Conservation (phyloP, 2,888 invertebrate genomes). For the Epistrophe grossulariae region DNA sequence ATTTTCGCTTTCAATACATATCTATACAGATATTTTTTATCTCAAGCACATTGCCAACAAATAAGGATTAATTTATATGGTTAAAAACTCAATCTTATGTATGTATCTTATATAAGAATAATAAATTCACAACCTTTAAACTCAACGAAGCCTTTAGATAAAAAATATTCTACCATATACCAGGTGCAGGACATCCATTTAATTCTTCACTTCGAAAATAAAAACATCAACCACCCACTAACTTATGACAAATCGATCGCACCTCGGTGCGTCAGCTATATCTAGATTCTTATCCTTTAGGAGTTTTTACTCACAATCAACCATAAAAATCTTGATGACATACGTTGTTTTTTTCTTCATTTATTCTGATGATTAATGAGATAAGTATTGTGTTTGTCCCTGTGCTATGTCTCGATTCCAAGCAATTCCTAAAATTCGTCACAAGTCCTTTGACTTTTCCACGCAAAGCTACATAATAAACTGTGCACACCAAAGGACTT, state of each 20-base stretch:
- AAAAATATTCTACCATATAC: not conserved
- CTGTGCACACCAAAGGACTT: slow-evolving; percentile 51
- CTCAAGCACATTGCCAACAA: too few species aligned
- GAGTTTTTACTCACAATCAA: slow-evolving; percentile 49
- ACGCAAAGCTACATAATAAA: slow-evolving; percentile 73
- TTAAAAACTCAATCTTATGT: too few species aligned
- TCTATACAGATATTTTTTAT: too few species aligned
- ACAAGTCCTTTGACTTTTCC: slow-evolving; percentile 73
- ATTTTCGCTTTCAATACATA: too few species aligned
- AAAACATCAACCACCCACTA: slow-evolving; percentile 65
- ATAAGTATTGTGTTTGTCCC: slow-evolving; percentile 52
- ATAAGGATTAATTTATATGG: too few species aligned
- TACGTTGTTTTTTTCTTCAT: slow-evolving; percentile 63
- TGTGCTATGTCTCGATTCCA: slow-evolving; percentile 33
- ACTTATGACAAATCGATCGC: slow-evolving; percentile 73
- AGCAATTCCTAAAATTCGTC: slow-evolving; percentile 66
- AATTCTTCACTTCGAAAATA: slow-evolving; percentile 44
- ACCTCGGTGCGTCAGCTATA: slow-evolving; percentile 54
- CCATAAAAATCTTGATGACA: slow-evolving; percentile 74
- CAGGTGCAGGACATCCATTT: slow-evolving; percentile 51
- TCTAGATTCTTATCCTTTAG: slow-evolving; percentile 45
- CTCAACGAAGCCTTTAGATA: not conserved
- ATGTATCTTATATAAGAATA: not conserved
- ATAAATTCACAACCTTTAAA: not conserved
- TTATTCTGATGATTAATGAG: slow-evolving; percentile 71